Evolutionary conservation across 2,888 invertebrate species (phyloP).

Genomic region (Ypsolopha scabrella): DNA sequence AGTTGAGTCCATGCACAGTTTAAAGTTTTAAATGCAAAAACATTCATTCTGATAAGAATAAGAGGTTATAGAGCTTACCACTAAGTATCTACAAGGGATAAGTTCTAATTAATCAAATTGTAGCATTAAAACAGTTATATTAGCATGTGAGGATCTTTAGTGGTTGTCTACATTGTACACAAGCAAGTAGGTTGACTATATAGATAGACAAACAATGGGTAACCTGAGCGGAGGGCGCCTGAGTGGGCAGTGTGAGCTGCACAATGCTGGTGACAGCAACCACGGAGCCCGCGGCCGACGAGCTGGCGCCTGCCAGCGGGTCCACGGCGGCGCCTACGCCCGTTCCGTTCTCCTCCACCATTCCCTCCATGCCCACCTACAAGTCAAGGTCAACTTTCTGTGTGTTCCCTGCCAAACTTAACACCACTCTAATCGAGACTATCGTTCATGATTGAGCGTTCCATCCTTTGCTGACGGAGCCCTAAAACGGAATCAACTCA

Average conservation of each 20-base stretch:
- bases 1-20: no score
- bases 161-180: no score
- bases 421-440: not conserved
- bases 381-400: constrained; percentile 65
- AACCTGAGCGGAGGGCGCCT: constrained; percentile 77
- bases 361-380: constrained; percentile 88
- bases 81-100: no score
- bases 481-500: constrained; percentile 56
- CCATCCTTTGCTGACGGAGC: constrained; percentile 43
- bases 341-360: constrained; percentile 91
- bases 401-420: constrained; percentile 17
- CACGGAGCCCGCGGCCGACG: constrained; percentile 35
- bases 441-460: not conserved
- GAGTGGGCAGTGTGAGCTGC: constrained; percentile 82
- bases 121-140: no score
- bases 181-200: constrained; percentile 9
- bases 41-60: no score
- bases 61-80: no score
- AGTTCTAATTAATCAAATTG: no score
- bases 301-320: constrained; percentile 38
- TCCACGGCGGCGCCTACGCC: constrained; percentile 51
- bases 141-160: no score
- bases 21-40: no score
- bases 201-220: constrained; percentile 8
- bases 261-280: constrained; percentile 81